Base-by-base conservation (phyloP, 2,113 vertebrate genomes). In the Herpailurus yagouaroundi region DNA sequence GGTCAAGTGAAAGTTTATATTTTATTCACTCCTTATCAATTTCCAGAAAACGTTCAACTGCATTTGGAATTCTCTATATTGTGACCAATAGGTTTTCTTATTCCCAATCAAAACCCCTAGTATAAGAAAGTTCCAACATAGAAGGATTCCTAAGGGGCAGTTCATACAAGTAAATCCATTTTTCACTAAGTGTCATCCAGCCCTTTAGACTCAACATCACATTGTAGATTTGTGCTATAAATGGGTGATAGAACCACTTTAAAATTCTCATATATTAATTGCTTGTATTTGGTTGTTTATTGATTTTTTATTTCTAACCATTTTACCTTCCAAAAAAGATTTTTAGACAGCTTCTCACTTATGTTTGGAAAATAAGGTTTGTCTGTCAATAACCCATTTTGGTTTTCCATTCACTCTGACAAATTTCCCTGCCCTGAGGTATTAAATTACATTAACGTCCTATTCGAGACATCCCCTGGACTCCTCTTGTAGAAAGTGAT, bases 191-290 rank as follows among this genome's bases (percentile, higher is more conserved):
- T 50, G 5, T 25, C 36, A 36, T 5, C 36, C 6, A 87, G 29
- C 5, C 45, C 27, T 93, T 48, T 63, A 85, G 15, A 76, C 57
- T 93, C 45, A 81, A 52, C 10, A 66, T 63, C 5, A 15, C 74
- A 88, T 82, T 83, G 15, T 74, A 36, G 60, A 76, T 33, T 29
- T 82, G 76, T 79, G 21, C 14, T 83, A 69, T 23, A 41, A 4
- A 23, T 16, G 33, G 23, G 68, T 89, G 29, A 29, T 69, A 90
- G 55, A 80, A 80, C 63, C 45, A 68, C 38, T 81, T 85, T 60
- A 93, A 96, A 95, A 29, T 95, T 55, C 23, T 69, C 48, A 50
- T 38, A 45, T 21, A 60, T 73, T 84, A 89, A 92, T 74, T 96
- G 29, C 36, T 74, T 85, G 0, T 41, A 89, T 74, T 48, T 83